A percentile compares a stretch with the other conserved stretches of the same genome.
Conservation (phyloP, 2,113 vertebrate species). For the Lepisosteus osseus region DNA sequence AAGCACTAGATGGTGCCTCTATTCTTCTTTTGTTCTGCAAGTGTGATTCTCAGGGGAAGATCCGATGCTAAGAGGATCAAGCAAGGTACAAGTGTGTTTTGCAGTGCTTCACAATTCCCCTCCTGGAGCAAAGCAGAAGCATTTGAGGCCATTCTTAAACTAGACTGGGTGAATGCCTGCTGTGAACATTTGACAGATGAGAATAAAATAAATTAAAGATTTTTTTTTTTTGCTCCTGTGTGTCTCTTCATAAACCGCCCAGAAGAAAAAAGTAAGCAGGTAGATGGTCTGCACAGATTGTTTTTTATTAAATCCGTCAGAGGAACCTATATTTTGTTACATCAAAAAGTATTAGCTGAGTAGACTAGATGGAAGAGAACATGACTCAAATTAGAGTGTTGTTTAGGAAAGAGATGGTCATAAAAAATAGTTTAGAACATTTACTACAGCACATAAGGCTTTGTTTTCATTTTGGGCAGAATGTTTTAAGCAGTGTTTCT, state of each 20-base stretch:
- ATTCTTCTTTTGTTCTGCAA: slow-evolving; percentile 66
- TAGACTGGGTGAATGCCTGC: neutral
- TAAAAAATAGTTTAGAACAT: too few species aligned
- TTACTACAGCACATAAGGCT: too few species aligned
- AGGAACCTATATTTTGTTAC: neutral
- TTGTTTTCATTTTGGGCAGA: too few species aligned
- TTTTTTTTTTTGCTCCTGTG: neutral
- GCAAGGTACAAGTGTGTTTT: slow-evolving; percentile 31
- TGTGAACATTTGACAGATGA: neutral
- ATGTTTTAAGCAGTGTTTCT: too few species aligned
- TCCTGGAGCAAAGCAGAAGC: slow-evolving; percentile 16
- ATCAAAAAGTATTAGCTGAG: neutral
- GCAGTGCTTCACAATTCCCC: slow-evolving; percentile 19
- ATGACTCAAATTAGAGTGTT: neutral
- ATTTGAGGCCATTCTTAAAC: neutral
- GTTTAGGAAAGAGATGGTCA: too few species aligned
- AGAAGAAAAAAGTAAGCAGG: too few species aligned
- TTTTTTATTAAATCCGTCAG: too few species aligned
- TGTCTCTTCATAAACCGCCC: too few species aligned
- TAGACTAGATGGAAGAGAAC: neutral
- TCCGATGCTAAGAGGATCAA: slow-evolving; percentile 43
- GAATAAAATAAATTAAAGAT: slow-evolving; percentile 4
- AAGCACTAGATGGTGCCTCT: slow-evolving; percentile 94
- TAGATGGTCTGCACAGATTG: too few species aligned
- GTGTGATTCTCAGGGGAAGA: slow-evolving; percentile 46